phyloP scores from a whole-genome alignment of 2,797 vertebrate genomes.

The Ciconia nigra region DNA sequence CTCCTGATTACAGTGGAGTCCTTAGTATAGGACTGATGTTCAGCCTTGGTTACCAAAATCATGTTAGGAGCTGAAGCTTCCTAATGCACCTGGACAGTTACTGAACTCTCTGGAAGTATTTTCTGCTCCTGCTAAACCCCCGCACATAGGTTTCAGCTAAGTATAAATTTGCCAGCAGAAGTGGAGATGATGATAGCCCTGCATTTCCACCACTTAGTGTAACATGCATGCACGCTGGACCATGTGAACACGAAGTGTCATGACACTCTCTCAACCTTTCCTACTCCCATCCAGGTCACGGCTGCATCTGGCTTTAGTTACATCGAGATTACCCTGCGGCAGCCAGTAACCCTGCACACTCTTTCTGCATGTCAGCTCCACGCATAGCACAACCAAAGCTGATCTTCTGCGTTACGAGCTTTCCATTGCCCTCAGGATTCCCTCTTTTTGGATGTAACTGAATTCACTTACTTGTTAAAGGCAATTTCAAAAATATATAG shows the following conservation, averaged over 20 bases:
- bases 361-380: not conserved
- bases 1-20: not conserved
- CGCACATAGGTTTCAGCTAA: not conserved
- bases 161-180: not conserved
- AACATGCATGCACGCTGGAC: accelerated
- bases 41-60: not conserved
- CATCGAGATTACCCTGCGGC: accelerated
- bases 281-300: not conserved
- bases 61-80: not conserved
- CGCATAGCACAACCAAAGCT: not conserved
- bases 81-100: not conserved
- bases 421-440: not conserved
- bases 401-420: not conserved
- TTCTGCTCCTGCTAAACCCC: not conserved
- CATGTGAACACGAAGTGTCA: accelerated
- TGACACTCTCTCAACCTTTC: not conserved
- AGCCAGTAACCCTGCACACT: not conserved
- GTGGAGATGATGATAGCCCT: not conserved
- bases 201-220: not conserved
- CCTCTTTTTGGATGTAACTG: not conserved
- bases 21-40: not conserved
- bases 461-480: not conserved
- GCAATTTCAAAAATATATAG: not conserved
- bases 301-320: not conserved
- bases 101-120: not conserved